Evolutionary conservation across 2,797 vertebrate genomes (phyloP).

Genomic region (Peromyscus nudipes): DNA sequence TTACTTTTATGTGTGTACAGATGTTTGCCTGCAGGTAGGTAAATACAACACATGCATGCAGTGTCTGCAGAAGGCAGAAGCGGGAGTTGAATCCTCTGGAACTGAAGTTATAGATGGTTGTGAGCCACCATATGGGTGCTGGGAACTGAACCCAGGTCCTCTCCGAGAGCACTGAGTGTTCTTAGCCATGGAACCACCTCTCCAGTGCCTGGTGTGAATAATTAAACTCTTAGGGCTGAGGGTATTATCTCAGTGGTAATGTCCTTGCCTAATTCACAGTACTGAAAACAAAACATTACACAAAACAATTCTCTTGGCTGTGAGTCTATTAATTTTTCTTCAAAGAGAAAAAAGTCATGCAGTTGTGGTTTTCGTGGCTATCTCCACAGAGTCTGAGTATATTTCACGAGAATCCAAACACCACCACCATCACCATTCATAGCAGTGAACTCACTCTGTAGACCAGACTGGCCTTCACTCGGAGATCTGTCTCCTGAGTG

Average conservation of each 20-base stretch:
- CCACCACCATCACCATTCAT: not conserved
- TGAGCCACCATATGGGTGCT: too few species aligned
- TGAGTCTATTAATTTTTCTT: conserved; percentile 17
- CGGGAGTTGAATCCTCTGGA: too few species aligned
- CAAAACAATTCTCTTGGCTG: not conserved
- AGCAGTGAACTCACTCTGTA: not conserved
- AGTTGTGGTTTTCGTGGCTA: not conserved
- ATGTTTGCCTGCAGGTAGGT: not conserved
- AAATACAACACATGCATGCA: not conserved
- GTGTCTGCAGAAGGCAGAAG: not conserved
- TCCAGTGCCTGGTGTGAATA: not conserved
- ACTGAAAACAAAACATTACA: not conserved
- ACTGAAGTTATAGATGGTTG: too few species aligned
- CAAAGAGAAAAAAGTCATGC: not conserved
- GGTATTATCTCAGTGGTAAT: not conserved
- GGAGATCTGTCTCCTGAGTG: too few species aligned
- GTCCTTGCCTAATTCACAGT: not conserved
- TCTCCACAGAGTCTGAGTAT: not conserved
- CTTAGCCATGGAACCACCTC: not conserved
- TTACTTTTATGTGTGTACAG: not conserved
- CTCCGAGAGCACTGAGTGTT: not conserved
- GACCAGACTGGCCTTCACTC: too few species aligned
- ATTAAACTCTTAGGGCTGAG: not conserved
- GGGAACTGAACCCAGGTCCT: too few species aligned
- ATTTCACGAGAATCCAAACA: not conserved